Conservation (phyloP, 2,888 invertebrate species). For the Chrysina gloriosa region DNA sequence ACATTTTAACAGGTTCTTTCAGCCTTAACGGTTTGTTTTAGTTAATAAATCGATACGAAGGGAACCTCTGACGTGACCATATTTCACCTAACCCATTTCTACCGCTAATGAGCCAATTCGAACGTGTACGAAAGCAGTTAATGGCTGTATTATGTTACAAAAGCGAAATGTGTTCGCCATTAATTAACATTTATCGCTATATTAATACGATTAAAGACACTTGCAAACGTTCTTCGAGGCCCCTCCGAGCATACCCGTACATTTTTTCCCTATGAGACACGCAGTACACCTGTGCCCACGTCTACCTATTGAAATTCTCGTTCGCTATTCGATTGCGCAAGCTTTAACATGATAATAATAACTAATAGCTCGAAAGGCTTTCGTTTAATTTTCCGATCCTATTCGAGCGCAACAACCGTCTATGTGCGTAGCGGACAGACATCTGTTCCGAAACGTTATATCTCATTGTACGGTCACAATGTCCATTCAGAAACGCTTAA, state of each 20-base stretch:
- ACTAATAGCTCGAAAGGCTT: not conserved
- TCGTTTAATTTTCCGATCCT: conserved; percentile 4
- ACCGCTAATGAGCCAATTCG: conserved; percentile 12
- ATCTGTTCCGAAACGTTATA: conserved; percentile 2
- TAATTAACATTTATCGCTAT: conserved; percentile 29
- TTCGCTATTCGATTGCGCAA: not conserved
- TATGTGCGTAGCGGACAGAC: not conserved
- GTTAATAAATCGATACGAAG: conserved; percentile 14
- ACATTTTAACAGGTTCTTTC: conserved; percentile 8
- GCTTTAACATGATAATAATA: not conserved
- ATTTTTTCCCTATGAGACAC: too few relatives aligned
- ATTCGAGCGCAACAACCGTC: too few relatives aligned
- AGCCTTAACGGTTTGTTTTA: conserved; percentile 1
- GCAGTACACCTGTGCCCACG: not conserved
- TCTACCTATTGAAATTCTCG: not conserved
- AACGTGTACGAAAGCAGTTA: conserved; percentile 2
- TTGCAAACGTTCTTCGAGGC: too few relatives aligned
- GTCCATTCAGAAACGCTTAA: conserved; percentile 5
- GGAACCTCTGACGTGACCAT: not conserved
- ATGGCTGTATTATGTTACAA: conserved; percentile 22
- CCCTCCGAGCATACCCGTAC: too few relatives aligned
- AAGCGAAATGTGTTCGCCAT: conserved; percentile 4
- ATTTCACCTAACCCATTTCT: conserved; percentile 10
- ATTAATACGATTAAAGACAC: conserved; percentile 3
- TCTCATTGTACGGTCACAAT: not conserved